Percentiles rank a stretch among this genome's conserved stretches.
Evolutionary conservation across 2,797 vertebrate genomes (phyloP).

Genomic region (Molossus molossus): DNA sequence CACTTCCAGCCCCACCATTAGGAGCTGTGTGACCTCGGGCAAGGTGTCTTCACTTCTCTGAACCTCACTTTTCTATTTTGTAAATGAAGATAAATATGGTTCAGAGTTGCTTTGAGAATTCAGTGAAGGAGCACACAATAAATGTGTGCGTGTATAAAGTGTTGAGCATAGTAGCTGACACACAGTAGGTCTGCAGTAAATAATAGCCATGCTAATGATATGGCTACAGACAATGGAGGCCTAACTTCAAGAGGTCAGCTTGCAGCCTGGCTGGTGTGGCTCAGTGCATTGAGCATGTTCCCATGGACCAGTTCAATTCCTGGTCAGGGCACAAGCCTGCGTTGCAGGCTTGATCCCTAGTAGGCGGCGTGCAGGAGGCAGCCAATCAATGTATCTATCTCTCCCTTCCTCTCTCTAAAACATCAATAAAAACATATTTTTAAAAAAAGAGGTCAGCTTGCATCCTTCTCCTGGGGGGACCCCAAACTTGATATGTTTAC

Average conservation of each 20-base stretch:
- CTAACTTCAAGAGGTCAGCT: neutral
- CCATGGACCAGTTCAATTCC: no score
- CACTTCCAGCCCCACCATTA: neutral
- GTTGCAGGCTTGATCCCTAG: no score
- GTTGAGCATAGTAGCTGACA: neutral
- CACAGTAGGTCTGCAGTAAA: conserved; percentile 16
- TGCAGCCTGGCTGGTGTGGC: no score
- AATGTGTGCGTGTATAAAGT: neutral
- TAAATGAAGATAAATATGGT: neutral
- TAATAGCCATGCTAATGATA: neutral
- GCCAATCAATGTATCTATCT: no score
- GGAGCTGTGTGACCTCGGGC: neutral
- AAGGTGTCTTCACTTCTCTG: neutral
- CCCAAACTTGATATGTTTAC: neutral
- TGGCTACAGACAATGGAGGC: neutral
- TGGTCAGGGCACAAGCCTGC: no score
- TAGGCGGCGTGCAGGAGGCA: no score
- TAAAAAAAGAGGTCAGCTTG: neutral
- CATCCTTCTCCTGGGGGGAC: neutral
- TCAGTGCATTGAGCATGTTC: no score
- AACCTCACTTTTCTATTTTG: conserved; percentile 39
- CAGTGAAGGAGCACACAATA: neutral
- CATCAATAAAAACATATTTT: no score
- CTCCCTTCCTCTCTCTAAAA: no score
- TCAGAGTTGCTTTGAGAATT: conserved; percentile 49